Evolutionary conservation across 1,140 invertebrate genomes (phyloP).

Genomic region (Ooceraea biroi): DNA sequence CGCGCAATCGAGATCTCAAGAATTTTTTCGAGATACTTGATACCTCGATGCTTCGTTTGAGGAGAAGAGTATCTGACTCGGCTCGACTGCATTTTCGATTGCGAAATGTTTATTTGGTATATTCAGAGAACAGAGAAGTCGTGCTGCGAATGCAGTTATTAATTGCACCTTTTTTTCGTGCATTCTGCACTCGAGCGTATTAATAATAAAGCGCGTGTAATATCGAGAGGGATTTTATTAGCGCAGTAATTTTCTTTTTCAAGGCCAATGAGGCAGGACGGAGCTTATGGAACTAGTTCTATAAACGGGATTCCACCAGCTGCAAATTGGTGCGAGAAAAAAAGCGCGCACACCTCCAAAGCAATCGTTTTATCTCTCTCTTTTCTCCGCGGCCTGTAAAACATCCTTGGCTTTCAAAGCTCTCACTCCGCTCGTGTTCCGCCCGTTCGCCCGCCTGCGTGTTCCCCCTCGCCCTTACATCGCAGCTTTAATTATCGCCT

Average conservation of each 20-base stretch:
- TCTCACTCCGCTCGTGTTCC: not conserved
- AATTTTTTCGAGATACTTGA: no score
- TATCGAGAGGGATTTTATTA: conserved; percentile 30
- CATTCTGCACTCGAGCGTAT: not conserved
- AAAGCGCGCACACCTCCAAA: conserved; percentile 37
- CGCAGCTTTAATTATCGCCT: conserved; percentile 60
- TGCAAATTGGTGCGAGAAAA: conserved; percentile 56
- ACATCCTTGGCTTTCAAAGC: conserved; percentile 61
- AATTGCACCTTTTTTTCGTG: not conserved
- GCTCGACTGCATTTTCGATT: no score
- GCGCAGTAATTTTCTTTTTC: conserved; percentile 40
- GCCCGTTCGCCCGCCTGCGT: not conserved
- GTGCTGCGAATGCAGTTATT: not conserved
- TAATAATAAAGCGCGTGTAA: not conserved
- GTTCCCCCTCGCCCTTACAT: conserved; percentile 19
- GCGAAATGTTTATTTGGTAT: no score
- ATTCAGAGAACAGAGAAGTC: no score
- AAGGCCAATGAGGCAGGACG: conserved; percentile 14
- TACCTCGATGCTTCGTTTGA: no score
- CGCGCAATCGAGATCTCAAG: no score
- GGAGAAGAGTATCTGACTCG: no score
- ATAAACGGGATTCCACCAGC: conserved; percentile 51
- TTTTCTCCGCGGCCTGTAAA: conserved; percentile 45
- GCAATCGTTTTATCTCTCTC: conserved; percentile 30
- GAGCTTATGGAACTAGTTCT: conserved; percentile 42